phyloP scores from a whole-genome alignment of 1,140 invertebrate species.

The Caenorhabditis tropicalis region DNA sequence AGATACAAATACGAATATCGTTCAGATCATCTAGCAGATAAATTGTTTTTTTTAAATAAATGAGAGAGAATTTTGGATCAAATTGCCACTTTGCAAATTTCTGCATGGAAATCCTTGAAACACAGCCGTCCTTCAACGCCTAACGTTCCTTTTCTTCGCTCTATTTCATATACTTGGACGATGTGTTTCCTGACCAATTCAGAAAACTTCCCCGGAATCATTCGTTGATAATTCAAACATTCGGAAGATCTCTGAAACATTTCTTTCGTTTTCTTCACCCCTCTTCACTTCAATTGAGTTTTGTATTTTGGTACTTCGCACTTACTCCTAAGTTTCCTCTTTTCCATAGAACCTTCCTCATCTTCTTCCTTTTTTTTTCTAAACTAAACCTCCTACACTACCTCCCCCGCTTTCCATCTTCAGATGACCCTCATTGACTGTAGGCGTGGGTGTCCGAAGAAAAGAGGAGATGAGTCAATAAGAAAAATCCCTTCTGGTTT shows the following conservation, averaged over 20 bases:
- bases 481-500: neutral
- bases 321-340: neutral
- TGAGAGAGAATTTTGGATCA: too few species aligned
- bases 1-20: too few species aligned
- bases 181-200: too few species aligned
- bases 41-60: too few species aligned
- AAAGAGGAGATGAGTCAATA: slow-evolving; percentile 4
- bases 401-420: neutral
- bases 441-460: slow-evolving; percentile 34
- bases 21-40: too few species aligned
- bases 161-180: too few species aligned
- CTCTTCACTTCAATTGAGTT: neutral
- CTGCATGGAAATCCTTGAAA: too few species aligned
- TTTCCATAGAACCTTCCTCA: neutral
- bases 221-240: too few species aligned
- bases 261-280: neutral
- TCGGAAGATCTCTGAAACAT: neutral
- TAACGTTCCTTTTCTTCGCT: too few species aligned
- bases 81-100: too few species aligned
- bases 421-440: slow-evolving; percentile 39
- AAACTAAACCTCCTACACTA: neutral
- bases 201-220: too few species aligned
- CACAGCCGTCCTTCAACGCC: too few species aligned
- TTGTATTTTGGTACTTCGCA: neutral
- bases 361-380: neutral